These are phyloP conservation scores for Poecile montanus DNA, from an alignment of 2,797 vertebrate genomes.

Conservation along the genomic window DNA sequence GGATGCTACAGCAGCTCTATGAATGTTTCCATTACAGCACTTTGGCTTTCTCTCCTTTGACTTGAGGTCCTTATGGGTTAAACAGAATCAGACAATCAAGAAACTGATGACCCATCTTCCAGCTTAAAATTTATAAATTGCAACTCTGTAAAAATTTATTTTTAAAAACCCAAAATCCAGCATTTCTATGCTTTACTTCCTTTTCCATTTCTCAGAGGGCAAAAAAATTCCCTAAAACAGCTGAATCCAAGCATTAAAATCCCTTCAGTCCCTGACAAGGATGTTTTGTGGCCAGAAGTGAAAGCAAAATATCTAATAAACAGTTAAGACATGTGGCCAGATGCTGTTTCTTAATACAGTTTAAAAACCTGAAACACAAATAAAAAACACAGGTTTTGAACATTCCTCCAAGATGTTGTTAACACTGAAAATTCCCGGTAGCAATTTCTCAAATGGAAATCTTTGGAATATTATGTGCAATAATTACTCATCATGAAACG, in stretches of 20 bases:
- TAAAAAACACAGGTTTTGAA: slow-evolving; percentile 4
- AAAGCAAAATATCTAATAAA: neutral
- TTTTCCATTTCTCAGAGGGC: neutral
- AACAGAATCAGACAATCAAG: neutral
- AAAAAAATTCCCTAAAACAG: neutral
- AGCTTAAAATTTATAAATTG: neutral
- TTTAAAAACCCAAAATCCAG: too few relatives aligned
- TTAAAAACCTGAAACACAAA: slow-evolving; percentile 1
- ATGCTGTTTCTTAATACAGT: neutral
- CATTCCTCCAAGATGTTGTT: slow-evolving; percentile 25
- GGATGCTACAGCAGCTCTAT: neutral
- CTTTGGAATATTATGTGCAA: slow-evolving; percentile 50
- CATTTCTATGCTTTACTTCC: neutral
- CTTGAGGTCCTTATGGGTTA: neutral
- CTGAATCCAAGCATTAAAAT: neutral
- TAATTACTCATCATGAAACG: slow-evolving; percentile 62
- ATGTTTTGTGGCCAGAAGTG: neutral
- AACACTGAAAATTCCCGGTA: slow-evolving; percentile 15
- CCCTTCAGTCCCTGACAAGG: neutral
- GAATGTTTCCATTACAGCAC: neutral
- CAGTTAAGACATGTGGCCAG: neutral
- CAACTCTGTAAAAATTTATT: neutral
- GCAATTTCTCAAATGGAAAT: slow-evolving; percentile 64
- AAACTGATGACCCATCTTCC: neutral
- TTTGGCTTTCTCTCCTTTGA: neutral